Percentiles rank a stretch among this genome's conserved stretches.
Conservation (phyloP, 2,797 vertebrate species). For the Moxostoma hubbsi region DNA sequence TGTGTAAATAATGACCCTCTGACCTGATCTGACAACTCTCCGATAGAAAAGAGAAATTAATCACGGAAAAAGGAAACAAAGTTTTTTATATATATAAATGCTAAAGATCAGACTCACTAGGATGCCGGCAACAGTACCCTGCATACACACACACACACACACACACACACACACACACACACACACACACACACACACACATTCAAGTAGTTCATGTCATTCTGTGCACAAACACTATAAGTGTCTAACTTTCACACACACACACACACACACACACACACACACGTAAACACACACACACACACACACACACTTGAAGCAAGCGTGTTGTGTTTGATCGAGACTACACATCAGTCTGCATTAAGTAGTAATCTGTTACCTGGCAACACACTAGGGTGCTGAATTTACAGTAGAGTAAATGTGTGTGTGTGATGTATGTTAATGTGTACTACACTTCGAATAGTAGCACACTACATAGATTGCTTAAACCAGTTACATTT, state of each 20-base stretch:
- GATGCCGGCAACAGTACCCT: background rate
- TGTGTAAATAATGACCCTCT: constrained; percentile 71
- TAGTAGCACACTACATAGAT: background rate
- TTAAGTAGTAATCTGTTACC: constrained; percentile 37
- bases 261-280: background rate
- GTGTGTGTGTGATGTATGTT: constrained; percentile 20
- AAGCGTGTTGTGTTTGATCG: background rate
- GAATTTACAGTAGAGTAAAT: background rate
- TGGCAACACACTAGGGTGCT: background rate
- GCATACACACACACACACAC: background rate
- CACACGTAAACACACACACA: background rate
- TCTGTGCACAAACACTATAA: background rate
- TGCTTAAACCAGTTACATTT: background rate
- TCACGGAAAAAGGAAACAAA: constrained; percentile 60
- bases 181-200: background rate
- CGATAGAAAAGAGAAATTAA: constrained; percentile 72
- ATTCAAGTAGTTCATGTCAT: background rate
- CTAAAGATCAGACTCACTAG: background rate
- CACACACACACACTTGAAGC: background rate
- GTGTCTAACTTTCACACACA: background rate
- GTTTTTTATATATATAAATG: constrained; percentile 59
- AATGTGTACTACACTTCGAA: background rate
- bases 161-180: background rate
- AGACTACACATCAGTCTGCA: constrained; percentile 26
- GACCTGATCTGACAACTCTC: constrained; percentile 70